Evolutionary conservation across 2,113 vertebrate genomes (phyloP).

Genomic region (Ardeotis arabs): DNA sequence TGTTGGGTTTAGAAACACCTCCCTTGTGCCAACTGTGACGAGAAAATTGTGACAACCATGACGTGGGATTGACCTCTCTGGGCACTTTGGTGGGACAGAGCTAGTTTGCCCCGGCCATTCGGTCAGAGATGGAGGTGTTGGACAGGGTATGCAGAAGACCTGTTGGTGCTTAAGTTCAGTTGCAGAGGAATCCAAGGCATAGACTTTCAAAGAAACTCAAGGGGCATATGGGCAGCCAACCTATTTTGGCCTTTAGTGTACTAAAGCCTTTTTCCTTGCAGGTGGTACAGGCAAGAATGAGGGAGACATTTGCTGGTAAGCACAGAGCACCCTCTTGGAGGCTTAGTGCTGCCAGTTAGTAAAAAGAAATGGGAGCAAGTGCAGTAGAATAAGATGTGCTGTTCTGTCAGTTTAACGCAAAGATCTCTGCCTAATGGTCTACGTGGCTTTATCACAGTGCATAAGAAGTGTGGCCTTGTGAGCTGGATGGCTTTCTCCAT

Average conservation of each 20-base stretch:
- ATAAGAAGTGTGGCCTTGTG: neutral
- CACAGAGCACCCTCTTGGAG: neutral
- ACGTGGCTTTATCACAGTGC: neutral
- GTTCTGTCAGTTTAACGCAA: neutral
- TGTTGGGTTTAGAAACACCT: slow-evolving; percentile 15
- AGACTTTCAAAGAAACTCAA: neutral
- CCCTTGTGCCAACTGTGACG: neutral
- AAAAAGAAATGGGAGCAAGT: neutral
- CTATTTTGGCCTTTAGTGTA: neutral
- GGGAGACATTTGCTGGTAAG: neutral
- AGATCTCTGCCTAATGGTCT: neutral
- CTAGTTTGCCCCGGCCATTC: neutral
- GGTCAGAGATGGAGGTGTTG: neutral
- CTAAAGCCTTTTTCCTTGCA: neutral
- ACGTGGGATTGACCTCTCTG: neutral
- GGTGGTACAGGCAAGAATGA: neutral
- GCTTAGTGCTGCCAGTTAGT: neutral
- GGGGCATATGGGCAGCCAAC: neutral
- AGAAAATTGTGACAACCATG: neutral
- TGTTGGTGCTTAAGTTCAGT: neutral
- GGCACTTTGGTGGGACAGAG: neutral
- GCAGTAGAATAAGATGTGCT: neutral
- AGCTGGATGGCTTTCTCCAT: neutral
- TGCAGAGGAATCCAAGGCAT: neutral
- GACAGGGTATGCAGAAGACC: neutral